Evolutionary conservation across 92 coral and sea anemone genomes (phyloP), one percentile per base, ranked within the genome.

Genomic region (Diadumene lineata): DNA sequence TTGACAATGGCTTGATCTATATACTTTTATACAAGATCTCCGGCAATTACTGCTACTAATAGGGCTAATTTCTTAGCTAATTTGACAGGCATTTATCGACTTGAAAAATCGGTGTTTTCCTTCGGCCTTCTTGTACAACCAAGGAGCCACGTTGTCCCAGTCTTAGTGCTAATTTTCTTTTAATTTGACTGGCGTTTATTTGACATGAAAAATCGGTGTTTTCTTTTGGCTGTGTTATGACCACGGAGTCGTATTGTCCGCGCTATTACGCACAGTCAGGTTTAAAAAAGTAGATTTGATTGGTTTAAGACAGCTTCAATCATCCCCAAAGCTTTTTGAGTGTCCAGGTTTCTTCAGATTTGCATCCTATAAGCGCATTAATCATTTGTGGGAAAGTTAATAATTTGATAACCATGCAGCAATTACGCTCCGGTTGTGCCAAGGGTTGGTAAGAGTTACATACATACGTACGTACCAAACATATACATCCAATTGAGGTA

Each of bases 251-350:
- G 68, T 21, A 15, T 29, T 15, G n/a, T 27, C 68, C 64, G 19
- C 19, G 60, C 2, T 7, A 22, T 6, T 62, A 0, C 30, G 43
- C 7, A 58, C 64, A 62, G 31, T 62, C 31, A 62, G 21, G 1
- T 62, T 15, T 15, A 62, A 31, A 21, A 62, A 62, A 28, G 68
- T 13, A 3, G 10, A 30, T n/a, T 62, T 27, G 68, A 62, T 62
- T 62, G 68, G 31, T 62, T 32, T 18, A 8, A 60, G 28, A 23
- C 28, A 32, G 31, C 28, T 25, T 10, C 23, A 18, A 60, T 60
- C 2, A 60, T 28, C 68, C 68, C 68, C 68, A 29, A 62, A 62
- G 68, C 68, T 38, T n/a, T 9, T 62, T 62, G n/a, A n/a, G 68
- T 28, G 16, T 30, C 31, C 43, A 28, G 43, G 7, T 3, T 43